Evolutionary conservation across 2,797 vertebrate species (phyloP).

Genomic region (Trichosurus vulpecula): DNA sequence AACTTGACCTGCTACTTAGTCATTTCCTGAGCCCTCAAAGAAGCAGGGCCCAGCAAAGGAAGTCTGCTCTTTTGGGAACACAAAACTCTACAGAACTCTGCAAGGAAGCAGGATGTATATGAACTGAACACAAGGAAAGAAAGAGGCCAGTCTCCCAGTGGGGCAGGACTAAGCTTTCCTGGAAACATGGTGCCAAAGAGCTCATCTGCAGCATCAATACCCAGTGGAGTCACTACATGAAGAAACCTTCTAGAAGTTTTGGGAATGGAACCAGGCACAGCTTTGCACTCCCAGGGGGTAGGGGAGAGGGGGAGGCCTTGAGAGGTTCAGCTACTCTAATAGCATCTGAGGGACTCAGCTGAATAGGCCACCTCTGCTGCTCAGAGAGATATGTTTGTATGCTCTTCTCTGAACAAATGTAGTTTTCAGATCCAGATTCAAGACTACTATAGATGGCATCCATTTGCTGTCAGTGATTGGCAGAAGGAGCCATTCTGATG

Average conservation of each 20-base stretch:
- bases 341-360: not conserved
- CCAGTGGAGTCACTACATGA: not conserved
- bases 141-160: not conserved
- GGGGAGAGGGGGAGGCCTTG: not conserved
- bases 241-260: not conserved
- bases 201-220: not conserved
- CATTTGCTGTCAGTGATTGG: not conserved
- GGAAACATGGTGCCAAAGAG: not conserved
- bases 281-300: not conserved
- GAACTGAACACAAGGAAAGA: not conserved
- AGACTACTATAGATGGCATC: not conserved
- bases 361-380: not conserved
- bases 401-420: not conserved
- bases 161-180: not conserved
- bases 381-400: not conserved
- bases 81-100: not conserved
- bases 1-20: not conserved
- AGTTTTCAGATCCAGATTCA: not conserved
- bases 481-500: not conserved
- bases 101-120: not conserved
- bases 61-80: not conserved
- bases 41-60: not conserved
- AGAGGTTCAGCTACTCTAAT: not conserved
- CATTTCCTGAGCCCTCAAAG: not conserved
- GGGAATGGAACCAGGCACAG: not conserved